Conservation (phyloP, 2,113 vertebrate species). For the Neolamprologus toae region DNA sequence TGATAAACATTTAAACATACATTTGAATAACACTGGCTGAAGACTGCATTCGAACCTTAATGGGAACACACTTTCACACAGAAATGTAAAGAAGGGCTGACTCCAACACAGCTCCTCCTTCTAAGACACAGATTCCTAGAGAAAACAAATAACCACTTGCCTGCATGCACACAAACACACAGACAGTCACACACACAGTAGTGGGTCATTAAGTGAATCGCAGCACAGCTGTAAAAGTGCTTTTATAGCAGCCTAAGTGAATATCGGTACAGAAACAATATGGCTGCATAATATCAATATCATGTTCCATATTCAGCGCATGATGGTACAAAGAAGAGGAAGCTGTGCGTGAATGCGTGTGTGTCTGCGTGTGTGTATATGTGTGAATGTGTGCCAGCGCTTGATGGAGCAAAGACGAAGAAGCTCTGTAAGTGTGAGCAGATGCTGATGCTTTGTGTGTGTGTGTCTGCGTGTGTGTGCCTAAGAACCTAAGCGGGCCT, state of each 20-base stretch:
- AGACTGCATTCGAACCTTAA: neutral
- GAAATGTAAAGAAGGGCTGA: neutral
- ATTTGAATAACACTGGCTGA: neutral
- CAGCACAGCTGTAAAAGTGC: conserved; percentile 3
- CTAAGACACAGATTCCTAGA: conserved; percentile 16
- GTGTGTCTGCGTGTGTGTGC: neutral
- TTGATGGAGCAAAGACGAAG: conserved; percentile 24
- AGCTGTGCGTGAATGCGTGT: neutral
- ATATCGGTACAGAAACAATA: conserved; percentile 17
- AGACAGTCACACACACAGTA: neutral
- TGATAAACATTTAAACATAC: neutral
- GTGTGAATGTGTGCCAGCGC: neutral
- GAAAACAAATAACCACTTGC: conserved; percentile 32
- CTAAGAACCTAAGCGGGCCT: neutral
- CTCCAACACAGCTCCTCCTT: conserved; percentile 14
- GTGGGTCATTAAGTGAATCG: conserved; percentile 23
- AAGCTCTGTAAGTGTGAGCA: conserved; percentile 27
- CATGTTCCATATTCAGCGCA: conserved; percentile 9
- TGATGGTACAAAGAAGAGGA: neutral
- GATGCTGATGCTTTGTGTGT: neutral
- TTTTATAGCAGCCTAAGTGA: conserved; percentile 27
- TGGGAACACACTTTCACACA: neutral
- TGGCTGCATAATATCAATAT: conserved; percentile 17
- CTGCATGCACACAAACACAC: neutral
- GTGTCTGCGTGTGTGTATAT: neutral